phyloP scores from a whole-genome alignment of 2,888 invertebrate genomes.

The Stegana nigrithorax region DNA sequence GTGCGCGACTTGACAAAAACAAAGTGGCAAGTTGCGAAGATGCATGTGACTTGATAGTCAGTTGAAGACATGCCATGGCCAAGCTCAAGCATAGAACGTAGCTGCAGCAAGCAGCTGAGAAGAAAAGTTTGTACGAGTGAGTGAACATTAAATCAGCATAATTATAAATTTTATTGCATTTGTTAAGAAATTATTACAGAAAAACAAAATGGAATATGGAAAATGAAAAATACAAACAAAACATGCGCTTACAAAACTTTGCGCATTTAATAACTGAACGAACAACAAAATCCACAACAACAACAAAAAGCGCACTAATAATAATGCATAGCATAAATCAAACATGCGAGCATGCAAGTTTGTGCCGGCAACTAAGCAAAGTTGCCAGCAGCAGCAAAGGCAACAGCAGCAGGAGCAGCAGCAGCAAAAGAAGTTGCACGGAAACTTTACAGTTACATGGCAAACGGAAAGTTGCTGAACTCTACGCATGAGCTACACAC shows the following conservation, averaged over 20 bases:
- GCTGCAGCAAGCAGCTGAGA: constrained; percentile 16
- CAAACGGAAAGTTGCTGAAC: too few relatives aligned
- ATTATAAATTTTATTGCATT: constrained; percentile 26
- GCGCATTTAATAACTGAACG: not conserved
- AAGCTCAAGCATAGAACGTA: not conserved
- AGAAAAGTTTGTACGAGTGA: not conserved
- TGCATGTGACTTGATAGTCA: too few relatives aligned
- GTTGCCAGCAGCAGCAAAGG: too few relatives aligned
- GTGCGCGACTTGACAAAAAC: too few relatives aligned
- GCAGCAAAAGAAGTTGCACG: too few relatives aligned
- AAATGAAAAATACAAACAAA: not conserved
- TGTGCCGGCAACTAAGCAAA: too few relatives aligned
- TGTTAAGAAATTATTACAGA: constrained; percentile 9
- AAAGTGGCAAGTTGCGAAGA: too few relatives aligned
- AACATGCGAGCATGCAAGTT: too few relatives aligned
- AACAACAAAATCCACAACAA: not conserved
- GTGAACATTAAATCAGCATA: constrained; percentile 9
- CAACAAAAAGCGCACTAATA: not conserved
- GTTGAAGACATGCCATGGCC: not conserved
- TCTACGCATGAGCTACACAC: too few relatives aligned
- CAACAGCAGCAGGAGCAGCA: too few relatives aligned
- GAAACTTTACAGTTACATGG: too few relatives aligned
- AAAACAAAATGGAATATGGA: not conserved
- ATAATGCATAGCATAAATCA: too few relatives aligned
- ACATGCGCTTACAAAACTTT: constrained; percentile 2